These are phyloP conservation scores for Trichopoda pennipes DNA, from an alignment of 2,888 invertebrate genomes.

Conservation along the genomic window DNA sequence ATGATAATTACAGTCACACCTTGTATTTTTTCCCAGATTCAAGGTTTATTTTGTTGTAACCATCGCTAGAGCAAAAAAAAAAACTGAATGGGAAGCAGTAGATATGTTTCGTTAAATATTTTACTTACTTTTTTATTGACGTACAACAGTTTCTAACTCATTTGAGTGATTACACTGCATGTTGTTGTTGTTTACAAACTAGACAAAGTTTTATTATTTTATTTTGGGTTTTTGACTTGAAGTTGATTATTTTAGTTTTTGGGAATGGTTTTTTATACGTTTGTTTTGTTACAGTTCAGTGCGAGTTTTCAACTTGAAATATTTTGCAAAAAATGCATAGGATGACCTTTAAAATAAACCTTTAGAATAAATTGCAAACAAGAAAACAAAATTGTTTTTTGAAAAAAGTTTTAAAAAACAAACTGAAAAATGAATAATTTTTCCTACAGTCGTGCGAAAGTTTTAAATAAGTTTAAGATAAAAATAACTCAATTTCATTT, in stretches of 20 bases:
- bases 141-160: slow-evolving; percentile 48
- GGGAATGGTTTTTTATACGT: not conserved
- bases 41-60: slow-evolving; percentile 29
- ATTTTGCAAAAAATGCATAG: no score
- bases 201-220: slow-evolving; percentile 14
- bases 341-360: not conserved
- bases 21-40: slow-evolving; percentile 29
- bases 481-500: not conserved
- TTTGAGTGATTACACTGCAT: slow-evolving; percentile 13
- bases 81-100: slow-evolving; percentile 8
- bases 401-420: not conserved
- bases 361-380: not conserved
- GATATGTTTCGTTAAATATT: slow-evolving; percentile 4
- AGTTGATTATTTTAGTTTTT: not conserved
- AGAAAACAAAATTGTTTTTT: not conserved
- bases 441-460: no score
- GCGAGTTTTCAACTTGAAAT: no score
- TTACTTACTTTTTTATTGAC: slow-evolving; percentile 11
- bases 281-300: no score
- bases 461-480: no score
- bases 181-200: slow-evolving; percentile 15
- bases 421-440: not conserved
- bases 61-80: slow-evolving; percentile 36
- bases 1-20: slow-evolving; percentile 67
- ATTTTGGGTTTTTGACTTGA: not conserved